A percentile compares a stretch with the other conserved stretches of the same genome.
These are phyloP conservation scores for Sebastes trivittatus DNA, from an alignment of 2,797 vertebrate genomes.

Conservation along the genomic window DNA sequence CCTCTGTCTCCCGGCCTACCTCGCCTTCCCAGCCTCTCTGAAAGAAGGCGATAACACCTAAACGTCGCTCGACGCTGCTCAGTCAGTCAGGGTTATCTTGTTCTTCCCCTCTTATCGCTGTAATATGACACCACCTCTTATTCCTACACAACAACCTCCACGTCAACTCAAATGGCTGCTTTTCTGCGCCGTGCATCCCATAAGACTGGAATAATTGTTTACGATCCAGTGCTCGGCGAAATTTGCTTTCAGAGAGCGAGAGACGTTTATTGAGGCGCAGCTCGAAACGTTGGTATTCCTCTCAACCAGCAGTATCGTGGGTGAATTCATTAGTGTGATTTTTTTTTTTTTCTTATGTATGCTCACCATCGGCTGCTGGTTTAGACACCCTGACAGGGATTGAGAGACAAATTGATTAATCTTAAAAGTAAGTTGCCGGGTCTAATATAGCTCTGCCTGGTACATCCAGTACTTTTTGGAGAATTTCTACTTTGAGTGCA, in stretches of 20 bases:
- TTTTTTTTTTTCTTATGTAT: conserved; percentile 13
- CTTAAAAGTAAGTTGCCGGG: neutral
- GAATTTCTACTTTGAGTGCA: neutral
- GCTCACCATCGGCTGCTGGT: neutral
- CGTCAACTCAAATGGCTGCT: conserved; percentile 29
- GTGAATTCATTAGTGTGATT: conserved; percentile 35
- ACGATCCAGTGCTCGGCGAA: conserved; percentile 40
- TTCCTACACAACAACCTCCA: conserved; percentile 55
- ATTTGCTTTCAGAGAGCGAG: conserved; percentile 49
- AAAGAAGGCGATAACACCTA: conserved; percentile 65
- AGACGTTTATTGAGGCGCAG: conserved; percentile 16
- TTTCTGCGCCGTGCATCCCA: conserved; percentile 9
- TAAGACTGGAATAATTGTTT: conserved; percentile 54
- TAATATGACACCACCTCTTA: conserved; percentile 75
- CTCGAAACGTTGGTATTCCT: conserved; percentile 46
- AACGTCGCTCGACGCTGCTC: conserved; percentile 27
- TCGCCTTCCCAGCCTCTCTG: conserved; percentile 26
- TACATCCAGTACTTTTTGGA: neutral
- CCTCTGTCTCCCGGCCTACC: neutral
- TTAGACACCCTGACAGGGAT: conserved; percentile 31
- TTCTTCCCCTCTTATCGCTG: conserved; percentile 69
- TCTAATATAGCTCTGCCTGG: neutral
- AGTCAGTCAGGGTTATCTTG: conserved; percentile 77
- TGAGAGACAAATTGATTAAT: conserved; percentile 24
- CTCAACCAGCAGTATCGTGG: conserved; percentile 12